Evolutionary conservation across 1,140 invertebrate species (phyloP), one percentile per base, ranked within the genome.

Genomic region (Aphaenogaster ashmeadi): DNA sequence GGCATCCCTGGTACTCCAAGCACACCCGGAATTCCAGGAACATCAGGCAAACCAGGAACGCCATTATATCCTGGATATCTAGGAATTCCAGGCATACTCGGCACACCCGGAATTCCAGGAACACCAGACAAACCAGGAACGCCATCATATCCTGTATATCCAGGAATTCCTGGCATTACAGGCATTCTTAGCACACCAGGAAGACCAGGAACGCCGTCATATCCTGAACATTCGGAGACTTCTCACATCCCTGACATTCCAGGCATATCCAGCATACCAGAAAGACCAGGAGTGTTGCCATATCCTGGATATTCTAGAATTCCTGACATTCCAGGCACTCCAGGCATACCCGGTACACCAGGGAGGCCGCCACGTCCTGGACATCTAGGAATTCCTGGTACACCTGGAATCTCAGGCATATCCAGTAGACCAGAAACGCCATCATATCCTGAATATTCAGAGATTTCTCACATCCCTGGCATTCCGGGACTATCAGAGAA

Each of bases 71-170:
- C 41, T 3, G 38, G n/a, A 7, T 13, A 66, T 44, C 15, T 50
- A 64, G 58, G 27, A 36, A 41, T 7, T 21, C 67, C 80, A 27
- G 67, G 66, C 0, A 41, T 15, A 0, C 79, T 88, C 2, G 80
- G 44, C 13, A 50, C 5, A 1, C 79, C 90, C 88, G 89, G 56
- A 33, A 71, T 72, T 13, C 87, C 87, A 21, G 93, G 94, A 72
- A 91, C 90, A 69, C 92, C 93, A 33, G 93, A 91, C 47, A 83
- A 8, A 62, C 86, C 81, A 7, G 87, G 75, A 9, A 75, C 8
- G 6, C 67, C 72, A 0, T 56, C 33, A 7, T 38, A 81, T 69
- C 96, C 96, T 87, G 96, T 96, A 74, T 95, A 94, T 94, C 47
- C 96, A 95, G 87, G 92, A 60, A 60, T 13, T 11, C 86, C 88